Evolutionary conservation across 1,140 invertebrate genomes (phyloP), one percentile per base, ranked within the genome.

Genomic region (Zaprionus lachaisei): DNA sequence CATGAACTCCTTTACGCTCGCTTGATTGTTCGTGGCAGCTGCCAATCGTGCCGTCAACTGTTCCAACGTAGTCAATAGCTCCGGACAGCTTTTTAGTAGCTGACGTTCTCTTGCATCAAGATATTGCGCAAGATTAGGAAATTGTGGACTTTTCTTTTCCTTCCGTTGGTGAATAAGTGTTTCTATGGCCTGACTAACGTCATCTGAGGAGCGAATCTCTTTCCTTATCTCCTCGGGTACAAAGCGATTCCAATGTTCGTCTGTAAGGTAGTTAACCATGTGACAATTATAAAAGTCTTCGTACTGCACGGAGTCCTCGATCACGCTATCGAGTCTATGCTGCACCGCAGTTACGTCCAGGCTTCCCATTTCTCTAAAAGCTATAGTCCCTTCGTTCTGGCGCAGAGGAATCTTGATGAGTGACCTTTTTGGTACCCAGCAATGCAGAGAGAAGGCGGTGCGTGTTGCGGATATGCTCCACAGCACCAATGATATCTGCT

Each of bases 191-290:
- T 71, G 56, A 51, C 86, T 54, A 0, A 91, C 54, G 24, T 76
- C 60, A 1, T 58, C 54, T 4, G n/a, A 28, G 11, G 66, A 60
- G 0, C 22, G 6, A 9, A 96, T 76, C 79, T 96, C 94, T 11
- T 80, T 66, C 87, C 93, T 94, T 5, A 97, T 92, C 28, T 92
- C 73, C 17, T 80, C 64, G 1, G 96, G 95, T 26, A 97, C 78
- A 71, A 94, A 94, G 22, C 81, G 94, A 1, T 94, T 77, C 95
- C 96, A 98, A 57, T 96, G 94, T 34, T 95, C 92, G n/a, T 96
- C 92, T 0, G 94, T 96, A n/a, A 97, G 94, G 93, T 96, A 97
- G 80, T 97, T 95, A 4, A 97, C 96, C 93, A 97, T 95, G 92
- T 97, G 97, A 81, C 96, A 96, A 92, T 97, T 96, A 2, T 95